A percentile compares a stretch with the other conserved stretches of the same genome.
Conservation (phyloP, 2,113 vertebrate species). For the Chinchilla lanigera region DNA sequence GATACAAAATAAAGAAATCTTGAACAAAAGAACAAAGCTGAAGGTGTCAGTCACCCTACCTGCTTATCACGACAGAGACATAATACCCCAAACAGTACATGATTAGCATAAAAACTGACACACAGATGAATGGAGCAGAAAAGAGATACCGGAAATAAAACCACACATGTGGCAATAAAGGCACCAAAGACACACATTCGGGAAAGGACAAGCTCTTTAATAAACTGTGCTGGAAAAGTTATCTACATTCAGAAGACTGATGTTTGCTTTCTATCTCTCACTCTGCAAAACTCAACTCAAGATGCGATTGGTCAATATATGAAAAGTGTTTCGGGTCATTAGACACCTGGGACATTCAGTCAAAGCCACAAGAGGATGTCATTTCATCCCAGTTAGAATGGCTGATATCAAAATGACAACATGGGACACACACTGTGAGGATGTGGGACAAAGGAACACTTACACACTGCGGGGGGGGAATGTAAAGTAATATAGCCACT, state of each 20-base stretch:
- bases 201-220: neutral
- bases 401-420: neutral
- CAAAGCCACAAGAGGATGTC: neutral
- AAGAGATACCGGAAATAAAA: neutral
- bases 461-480: neutral
- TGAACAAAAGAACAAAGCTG: neutral
- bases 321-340: neutral
- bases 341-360: neutral
- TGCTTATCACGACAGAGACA: too few species aligned
- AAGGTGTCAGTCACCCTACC: too few species aligned
- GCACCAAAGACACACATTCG: neutral
- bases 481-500: neutral
- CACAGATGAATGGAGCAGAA: neutral
- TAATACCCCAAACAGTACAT: neutral
- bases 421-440: neutral
- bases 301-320: neutral
- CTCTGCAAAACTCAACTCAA: neutral
- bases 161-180: neutral
- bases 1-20: neutral
- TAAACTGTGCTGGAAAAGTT: neutral
- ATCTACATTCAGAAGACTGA: neutral
- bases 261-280: neutral
- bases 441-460: neutral
- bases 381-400: neutral
- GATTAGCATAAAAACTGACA: neutral